Conservation (phyloP, 2,888 invertebrate genomes). For the Cantharis lateralis region DNA sequence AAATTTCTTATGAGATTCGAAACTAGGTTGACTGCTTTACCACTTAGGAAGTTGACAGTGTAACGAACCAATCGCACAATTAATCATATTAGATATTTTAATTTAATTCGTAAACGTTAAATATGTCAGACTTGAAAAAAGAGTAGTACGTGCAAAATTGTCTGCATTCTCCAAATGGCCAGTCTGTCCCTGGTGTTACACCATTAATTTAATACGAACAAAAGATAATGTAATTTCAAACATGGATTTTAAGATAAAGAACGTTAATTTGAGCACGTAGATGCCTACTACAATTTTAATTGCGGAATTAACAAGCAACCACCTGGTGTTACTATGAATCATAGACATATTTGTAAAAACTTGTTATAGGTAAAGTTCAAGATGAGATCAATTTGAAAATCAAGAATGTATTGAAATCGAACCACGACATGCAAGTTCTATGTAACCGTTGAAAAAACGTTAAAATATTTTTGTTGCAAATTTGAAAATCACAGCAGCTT, state of each 20-base stretch:
- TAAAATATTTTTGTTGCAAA: neutral
- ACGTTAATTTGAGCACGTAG: constrained; percentile 13
- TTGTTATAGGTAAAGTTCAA: neutral
- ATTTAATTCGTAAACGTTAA: neutral
- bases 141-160: neutral
- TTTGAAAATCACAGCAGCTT: neutral
- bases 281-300: constrained; percentile 6
- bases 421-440: neutral
- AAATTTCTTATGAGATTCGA: neutral
- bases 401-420: neutral
- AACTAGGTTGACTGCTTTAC: neutral
- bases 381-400: neutral
- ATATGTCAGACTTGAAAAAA: neutral
- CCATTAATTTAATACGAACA: neutral
- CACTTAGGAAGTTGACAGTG: neutral
- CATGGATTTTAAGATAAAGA: neutral
- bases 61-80: neutral
- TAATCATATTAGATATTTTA: neutral
- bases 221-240: neutral
- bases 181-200: neutral
- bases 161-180: neutral
- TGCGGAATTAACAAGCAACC: constrained; percentile 10
- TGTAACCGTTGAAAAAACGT: neutral
- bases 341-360: constrained; percentile 6
- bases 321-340: constrained; percentile 20